Base-by-base conservation (phyloP, 2,797 vertebrate species). In the Yasuhikotakia modesta region DNA sequence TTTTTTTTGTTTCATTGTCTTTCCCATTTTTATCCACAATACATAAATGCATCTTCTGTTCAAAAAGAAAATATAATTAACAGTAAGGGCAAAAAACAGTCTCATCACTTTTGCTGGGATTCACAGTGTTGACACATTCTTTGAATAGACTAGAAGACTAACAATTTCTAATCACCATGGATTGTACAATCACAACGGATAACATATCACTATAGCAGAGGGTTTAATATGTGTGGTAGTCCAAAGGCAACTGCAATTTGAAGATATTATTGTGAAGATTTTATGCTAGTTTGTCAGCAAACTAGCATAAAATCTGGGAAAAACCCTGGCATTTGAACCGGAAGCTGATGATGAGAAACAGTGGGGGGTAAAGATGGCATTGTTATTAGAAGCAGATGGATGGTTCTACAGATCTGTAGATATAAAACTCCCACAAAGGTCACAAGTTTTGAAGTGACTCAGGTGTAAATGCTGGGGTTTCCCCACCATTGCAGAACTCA, bases 91-190 rank as follows among this genome's bases (percentile, higher is more conserved):
- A 50, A 72, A 17, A 57, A 77, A 83, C 84, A 81, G 73, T 81
- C 76, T 78, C 32, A 70, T 55, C 58, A 71, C 48, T 79, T 79
- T 81, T 71, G 70, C 45, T 67, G 65, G 84, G 83, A 86, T 91
- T 93, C 92, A 93, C 92, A 93, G 92, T 93, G 92, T 89, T 90
- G 83, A 88, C 90, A 91, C 86, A 86, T 88, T 64, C 67, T 65
- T 78, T 71, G 50, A 71, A 63, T 19, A 63, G 60, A 63, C 67
- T 52, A 85, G 8, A 90, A 80, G 75, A 82, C 73, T 74, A 81
- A 82, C 35, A 57, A 76, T 66, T 73, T 79, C 16, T 71, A 76
- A 73, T 77, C 70, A 78, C 71, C 55, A 80, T 78, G 22, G 70
- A 77, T 81, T 85, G 88, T 83, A 92, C 89, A 91, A 87, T 89